Percentiles rank a stretch among this genome's conserved stretches.
Conservation (phyloP, 2,888 invertebrate species). For the Athetis lepigone region DNA sequence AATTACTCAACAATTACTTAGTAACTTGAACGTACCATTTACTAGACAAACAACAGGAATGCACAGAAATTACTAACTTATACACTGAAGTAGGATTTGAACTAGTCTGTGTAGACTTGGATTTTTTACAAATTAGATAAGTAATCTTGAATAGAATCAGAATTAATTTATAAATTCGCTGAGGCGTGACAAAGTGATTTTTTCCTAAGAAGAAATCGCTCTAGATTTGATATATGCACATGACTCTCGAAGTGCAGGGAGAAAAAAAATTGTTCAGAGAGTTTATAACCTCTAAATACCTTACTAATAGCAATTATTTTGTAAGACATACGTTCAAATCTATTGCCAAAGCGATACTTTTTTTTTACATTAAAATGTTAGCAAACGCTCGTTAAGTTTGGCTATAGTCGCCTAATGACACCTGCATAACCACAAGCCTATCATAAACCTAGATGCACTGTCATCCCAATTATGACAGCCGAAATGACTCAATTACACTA, state of each 20-base stretch:
- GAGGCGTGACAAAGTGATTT: constrained; percentile 18
- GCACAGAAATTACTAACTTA: constrained; percentile 12
- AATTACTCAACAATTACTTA: constrained; percentile 22
- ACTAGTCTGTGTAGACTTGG: too few relatives aligned
- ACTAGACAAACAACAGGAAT: constrained; percentile 16
- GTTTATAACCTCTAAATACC: background rate
- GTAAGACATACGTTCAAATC: background rate
- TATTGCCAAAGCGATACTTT: background rate
- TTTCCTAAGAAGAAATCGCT: constrained; percentile 27
- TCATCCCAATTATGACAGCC: too few relatives aligned
- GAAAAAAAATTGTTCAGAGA: too few relatives aligned
- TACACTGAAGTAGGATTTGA: background rate
- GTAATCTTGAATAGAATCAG: too few relatives aligned
- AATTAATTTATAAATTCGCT: background rate
- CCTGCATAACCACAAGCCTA: too few relatives aligned
- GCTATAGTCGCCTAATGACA: too few relatives aligned
- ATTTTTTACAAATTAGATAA: background rate
- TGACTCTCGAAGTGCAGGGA: too few relatives aligned
- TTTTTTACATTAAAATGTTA: too few relatives aligned
- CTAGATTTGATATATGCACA: constrained; percentile 10
- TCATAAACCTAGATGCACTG: too few relatives aligned
- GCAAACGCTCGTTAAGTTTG: too few relatives aligned
- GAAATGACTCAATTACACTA: too few relatives aligned
- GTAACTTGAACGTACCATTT: constrained; percentile 5
- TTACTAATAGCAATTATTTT: background rate